These are phyloP conservation scores for Adelphocoris suturalis DNA, from an alignment of 2,888 invertebrate genomes.

Conservation along the genomic window DNA sequence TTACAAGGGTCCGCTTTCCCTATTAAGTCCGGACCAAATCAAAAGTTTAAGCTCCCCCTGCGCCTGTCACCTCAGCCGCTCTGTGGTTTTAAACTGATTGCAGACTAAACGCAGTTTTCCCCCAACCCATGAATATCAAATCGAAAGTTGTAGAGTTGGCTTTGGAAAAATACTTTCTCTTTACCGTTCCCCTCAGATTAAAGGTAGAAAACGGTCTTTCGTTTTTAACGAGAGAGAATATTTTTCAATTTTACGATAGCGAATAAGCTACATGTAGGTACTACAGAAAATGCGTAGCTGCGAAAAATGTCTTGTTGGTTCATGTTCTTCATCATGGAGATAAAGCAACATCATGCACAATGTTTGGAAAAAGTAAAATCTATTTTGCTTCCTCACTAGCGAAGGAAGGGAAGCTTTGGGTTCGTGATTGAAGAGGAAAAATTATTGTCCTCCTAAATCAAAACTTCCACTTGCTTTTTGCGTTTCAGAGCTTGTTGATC, in stretches of 20 bases:
- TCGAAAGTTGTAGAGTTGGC: constrained; percentile 45
- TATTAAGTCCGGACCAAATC: constrained; percentile 36
- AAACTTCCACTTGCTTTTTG: no score
- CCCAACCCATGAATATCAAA: constrained; percentile 56
- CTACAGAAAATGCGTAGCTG: no score
- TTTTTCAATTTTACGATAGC: not conserved
- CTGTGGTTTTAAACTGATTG: constrained; percentile 53
- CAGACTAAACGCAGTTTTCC: constrained; percentile 15
- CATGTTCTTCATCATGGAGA: no score
- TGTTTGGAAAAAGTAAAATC: no score
- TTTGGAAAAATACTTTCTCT: constrained; percentile 6
- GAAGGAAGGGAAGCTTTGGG: no score
- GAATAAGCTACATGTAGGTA: no score
- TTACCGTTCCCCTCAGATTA: not conserved
- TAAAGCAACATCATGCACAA: no score
- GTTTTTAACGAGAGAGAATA: not conserved
- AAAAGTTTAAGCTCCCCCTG: constrained; percentile 49
- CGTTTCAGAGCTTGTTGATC: no score
- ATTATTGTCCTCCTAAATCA: no score
- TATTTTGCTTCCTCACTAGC: no score
- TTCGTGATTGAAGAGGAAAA: no score
- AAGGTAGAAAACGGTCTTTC: not conserved
- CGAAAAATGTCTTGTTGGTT: no score
- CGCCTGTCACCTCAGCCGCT: constrained; percentile 37
- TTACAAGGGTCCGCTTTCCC: constrained; percentile 43